phyloP scores from a whole-genome alignment of 2,113 vertebrate genomes.

The Cricetomys ansorgei region DNA sequence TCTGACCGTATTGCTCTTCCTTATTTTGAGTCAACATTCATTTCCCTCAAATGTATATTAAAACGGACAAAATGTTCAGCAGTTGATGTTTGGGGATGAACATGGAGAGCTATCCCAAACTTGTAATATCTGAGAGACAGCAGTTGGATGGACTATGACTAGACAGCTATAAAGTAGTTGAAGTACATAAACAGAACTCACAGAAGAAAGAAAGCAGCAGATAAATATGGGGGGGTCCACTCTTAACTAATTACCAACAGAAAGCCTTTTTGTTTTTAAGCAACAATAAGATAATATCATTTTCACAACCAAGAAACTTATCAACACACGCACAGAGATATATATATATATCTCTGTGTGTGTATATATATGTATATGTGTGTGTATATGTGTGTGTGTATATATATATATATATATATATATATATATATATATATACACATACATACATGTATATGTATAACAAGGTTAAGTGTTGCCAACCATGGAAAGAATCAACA shows the following conservation, averaged over 20 bases:
- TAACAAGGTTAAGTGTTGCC: neutral
- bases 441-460: too few relatives aligned
- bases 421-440: too few relatives aligned
- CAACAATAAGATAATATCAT: neutral
- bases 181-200: neutral
- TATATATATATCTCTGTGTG: too few relatives aligned
- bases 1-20: constrained; percentile 6
- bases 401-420: too few relatives aligned
- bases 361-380: too few relatives aligned
- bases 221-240: neutral
- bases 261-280: neutral
- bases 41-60: neutral
- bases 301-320: neutral
- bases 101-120: neutral
- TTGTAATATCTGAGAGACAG: neutral
- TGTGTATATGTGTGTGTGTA: too few relatives aligned
- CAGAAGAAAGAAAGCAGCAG: neutral
- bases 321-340: too few relatives aligned
- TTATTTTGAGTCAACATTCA: constrained; percentile 35
- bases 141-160: neutral
- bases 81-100: neutral
- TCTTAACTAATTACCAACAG: neutral
- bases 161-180: neutral
- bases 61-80: constrained; percentile 23
- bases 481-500: neutral